Percentiles rank a stretch among this genome's conserved stretches.
phyloP scores from a whole-genome alignment of 2,797 vertebrate species.

The Thamnophis elegans region DNA sequence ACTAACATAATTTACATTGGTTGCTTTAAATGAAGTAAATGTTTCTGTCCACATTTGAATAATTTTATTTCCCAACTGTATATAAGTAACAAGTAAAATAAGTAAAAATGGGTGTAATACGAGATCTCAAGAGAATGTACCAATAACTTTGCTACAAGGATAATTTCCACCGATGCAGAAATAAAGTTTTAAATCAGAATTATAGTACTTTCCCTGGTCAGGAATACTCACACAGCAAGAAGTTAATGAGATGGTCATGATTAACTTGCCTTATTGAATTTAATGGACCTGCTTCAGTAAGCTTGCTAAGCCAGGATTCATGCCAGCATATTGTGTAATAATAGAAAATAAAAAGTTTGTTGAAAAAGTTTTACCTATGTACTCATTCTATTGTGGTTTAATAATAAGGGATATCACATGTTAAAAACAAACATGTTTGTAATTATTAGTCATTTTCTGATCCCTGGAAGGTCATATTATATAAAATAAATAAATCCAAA shows the following conservation, averaged over 20 bases:
- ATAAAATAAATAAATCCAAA: background rate
- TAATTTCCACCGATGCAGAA: constrained; percentile 27
- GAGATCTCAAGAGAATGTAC: constrained; percentile 13
- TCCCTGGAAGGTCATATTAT: background rate
- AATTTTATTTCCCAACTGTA: constrained; percentile 4
- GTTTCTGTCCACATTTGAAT: constrained; percentile 36
- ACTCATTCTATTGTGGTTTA: background rate
- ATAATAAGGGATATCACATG: background rate
- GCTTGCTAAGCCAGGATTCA: background rate
- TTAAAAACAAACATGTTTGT: constrained; percentile 2
- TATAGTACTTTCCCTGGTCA: constrained; percentile 20
- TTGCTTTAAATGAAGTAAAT: constrained; percentile 28
- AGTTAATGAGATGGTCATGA: background rate
- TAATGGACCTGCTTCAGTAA: background rate
- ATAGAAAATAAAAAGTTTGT: constrained; percentile 5
- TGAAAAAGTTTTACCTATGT: constrained; percentile 1
- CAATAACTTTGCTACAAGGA: constrained; percentile 7
- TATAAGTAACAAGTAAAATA: constrained; percentile 7
- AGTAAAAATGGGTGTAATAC: background rate
- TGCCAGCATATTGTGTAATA: background rate
- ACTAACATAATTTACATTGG: constrained; percentile 28
- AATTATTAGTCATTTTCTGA: background rate
- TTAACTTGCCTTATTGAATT: background rate
- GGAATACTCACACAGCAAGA: constrained; percentile 9
- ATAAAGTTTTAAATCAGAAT: constrained; percentile 39